These are phyloP conservation scores for Apostichopus japonicus DNA, from an alignment of 35 echinoderm and acorn worm species.

Conservation along the genomic window DNA sequence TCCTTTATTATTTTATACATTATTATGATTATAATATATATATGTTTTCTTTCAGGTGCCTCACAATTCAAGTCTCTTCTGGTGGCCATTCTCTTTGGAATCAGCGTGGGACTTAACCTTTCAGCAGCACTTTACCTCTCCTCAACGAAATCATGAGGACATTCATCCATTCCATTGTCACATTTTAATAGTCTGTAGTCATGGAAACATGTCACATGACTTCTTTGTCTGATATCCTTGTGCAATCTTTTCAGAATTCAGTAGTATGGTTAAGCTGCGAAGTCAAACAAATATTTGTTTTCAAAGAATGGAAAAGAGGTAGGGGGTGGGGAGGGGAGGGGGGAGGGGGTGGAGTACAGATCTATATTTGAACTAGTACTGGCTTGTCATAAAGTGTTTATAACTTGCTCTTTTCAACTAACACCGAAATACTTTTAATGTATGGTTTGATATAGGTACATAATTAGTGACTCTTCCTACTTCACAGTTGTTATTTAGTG, in stretches of 20 bases:
- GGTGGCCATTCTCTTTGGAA: conserved; percentile 12
- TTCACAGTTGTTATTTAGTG: no score
- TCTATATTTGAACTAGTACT: no score
- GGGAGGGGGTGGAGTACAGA: no score
- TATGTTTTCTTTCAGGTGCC: background rate
- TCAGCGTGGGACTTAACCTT: conserved; percentile 25
- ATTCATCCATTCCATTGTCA: background rate
- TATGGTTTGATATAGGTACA: no score
- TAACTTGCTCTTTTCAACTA: no score
- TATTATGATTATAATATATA: background rate
- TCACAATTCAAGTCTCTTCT: background rate
- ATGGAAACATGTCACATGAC: background rate
- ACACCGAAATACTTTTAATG: no score
- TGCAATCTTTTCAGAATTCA: background rate
- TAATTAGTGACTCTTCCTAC: no score
- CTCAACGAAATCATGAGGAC: background rate
- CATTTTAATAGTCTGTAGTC: background rate
- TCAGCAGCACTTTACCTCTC: conserved; percentile 9
- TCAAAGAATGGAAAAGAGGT: no score
- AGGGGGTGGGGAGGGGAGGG: no score
- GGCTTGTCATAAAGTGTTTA: no score
- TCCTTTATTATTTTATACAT: background rate
- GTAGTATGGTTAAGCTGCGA: no score
- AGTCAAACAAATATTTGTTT: no score
- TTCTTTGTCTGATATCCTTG: background rate